Conservation (phyloP, 2,797 vertebrate genomes). For the Philypnodon macrostomus region DNA sequence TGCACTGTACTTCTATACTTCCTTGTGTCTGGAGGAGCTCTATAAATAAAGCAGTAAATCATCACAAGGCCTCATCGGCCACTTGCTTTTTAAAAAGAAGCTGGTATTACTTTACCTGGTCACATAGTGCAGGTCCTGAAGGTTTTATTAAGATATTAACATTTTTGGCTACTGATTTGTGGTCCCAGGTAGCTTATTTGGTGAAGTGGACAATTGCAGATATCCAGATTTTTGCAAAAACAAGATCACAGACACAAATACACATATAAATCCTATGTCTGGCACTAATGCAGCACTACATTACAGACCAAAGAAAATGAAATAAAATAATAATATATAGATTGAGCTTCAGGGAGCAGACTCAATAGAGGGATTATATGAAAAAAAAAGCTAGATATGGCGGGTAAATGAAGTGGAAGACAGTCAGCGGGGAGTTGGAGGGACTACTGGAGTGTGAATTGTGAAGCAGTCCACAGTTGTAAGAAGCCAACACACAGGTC, state of each 20-base stretch:
- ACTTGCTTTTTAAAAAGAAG: slow-evolving; percentile 22
- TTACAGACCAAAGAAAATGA: slow-evolving; percentile 14
- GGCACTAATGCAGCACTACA: slow-evolving; percentile 19
- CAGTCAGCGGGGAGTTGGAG: slow-evolving; percentile 31
- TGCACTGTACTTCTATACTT: background rate
- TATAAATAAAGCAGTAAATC: slow-evolving; percentile 49
- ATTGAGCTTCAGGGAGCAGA: slow-evolving; percentile 20
- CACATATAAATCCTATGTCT: background rate
- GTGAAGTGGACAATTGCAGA: no score
- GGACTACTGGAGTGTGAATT: slow-evolving; percentile 36
- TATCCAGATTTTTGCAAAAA: background rate
- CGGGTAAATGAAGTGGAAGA: slow-evolving; percentile 42
- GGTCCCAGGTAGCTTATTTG: no score
- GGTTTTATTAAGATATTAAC: no score
- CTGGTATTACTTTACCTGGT: slow-evolving; percentile 39
- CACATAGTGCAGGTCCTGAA: slow-evolving; percentile 19
- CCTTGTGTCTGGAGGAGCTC: background rate
- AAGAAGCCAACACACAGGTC: slow-evolving; percentile 35
- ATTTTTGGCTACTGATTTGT: no score
- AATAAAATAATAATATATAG: slow-evolving; percentile 20
- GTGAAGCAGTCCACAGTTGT: slow-evolving; percentile 39
- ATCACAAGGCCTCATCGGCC: slow-evolving; percentile 48
- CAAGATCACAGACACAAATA: slow-evolving; percentile 3
- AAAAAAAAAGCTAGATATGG: slow-evolving; percentile 36
- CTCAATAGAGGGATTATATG: slow-evolving; percentile 21